These are phyloP conservation scores for Bicyclus anynana DNA, from an alignment of 1,140 invertebrate species.

Conservation along the genomic window DNA sequence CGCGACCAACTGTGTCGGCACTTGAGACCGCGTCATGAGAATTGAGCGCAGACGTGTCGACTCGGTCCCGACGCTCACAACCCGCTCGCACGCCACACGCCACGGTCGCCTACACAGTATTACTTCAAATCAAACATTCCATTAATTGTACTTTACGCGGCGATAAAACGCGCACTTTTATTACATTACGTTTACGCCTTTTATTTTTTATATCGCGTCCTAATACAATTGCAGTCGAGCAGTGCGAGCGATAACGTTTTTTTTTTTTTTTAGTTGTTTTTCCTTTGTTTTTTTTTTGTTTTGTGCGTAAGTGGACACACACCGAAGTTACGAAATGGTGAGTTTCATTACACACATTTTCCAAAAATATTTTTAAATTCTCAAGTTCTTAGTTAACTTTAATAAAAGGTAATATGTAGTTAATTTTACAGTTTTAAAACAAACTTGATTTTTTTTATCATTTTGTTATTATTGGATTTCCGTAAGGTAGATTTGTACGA, in stretches of 20 bases:
- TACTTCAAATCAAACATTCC: conserved; percentile 58
- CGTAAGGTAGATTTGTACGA: no score
- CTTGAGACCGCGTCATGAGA: conserved; percentile 17
- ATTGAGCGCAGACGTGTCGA: conserved; percentile 27
- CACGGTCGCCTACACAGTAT: conserved; percentile 36
- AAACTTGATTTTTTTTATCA: no score
- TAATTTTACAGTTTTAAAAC: no score
- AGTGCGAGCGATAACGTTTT: conserved; percentile 48
- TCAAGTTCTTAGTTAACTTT: no score
- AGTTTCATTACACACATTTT: conserved; percentile 19
- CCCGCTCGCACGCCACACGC: conserved; percentile 38
- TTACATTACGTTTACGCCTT: conserved; percentile 45
- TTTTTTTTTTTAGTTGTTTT: conserved; percentile 48
- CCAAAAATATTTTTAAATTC: no score
- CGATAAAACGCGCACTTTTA: conserved; percentile 64
- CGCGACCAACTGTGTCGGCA: conserved; percentile 25
- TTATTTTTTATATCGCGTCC: conserved; percentile 67
- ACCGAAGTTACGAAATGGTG: conserved; percentile 31
- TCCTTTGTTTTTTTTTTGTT: conserved; percentile 53
- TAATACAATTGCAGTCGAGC: conserved; percentile 70
- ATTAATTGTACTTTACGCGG: conserved; percentile 62
- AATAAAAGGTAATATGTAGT: no score
- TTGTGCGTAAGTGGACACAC: conserved; percentile 61
- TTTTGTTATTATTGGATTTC: no score
- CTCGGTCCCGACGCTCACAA: conserved; percentile 32